Base-by-base conservation (phyloP, 2,888 invertebrate genomes). In the Tetramorium bicarinatum region DNA sequence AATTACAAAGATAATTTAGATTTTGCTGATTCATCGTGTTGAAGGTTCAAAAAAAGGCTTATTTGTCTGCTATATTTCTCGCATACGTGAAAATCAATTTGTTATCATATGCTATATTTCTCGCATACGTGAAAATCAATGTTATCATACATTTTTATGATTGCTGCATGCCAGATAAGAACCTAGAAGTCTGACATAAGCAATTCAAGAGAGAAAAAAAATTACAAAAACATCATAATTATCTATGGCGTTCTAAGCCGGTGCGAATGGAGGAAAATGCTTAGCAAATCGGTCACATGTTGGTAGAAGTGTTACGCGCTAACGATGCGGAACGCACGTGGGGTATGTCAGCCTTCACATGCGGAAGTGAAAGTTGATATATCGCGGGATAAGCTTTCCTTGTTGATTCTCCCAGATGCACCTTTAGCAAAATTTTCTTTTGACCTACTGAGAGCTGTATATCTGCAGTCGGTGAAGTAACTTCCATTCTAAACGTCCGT, bases 311-410 rank as follows among this genome's bases (percentile, higher is more conserved):
- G 77, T 83, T 81, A 66, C 62, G 52, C n/a, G 54, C 15, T 44
- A 62, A 77, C 72, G 62, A 83, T 79, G 82, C 64, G 83, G 71
- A 74, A 80, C 62, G 64, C 67, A 49, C 72, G 66, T 56, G 59
- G 13, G 59, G 54, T 34, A 21, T 41, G 44, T 83, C 85, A 86
- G 86, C 85, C 88, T 87, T 86, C 82, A 88, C 86, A 83, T 85
- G 82, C 91, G 92, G 92, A 93, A 93, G 93, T 90, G 93, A 93
- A 93, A 93, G 93, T 91, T 82, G 62, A 85, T 84, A 34, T 64
- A 87, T 87, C 69, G 86, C 62, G 85, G 89, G 88, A 91, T 91
- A 92, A 91, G 89, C 91, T 92, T 92, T 90, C 90, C 87, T 88
- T 87, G 64, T 84, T 85, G 87, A 90, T 90, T 91, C 90, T 89